These are phyloP conservation scores for Oryzias dopingdopingensis DNA, from an alignment of 2,797 vertebrate genomes.

Conservation along the genomic window DNA sequence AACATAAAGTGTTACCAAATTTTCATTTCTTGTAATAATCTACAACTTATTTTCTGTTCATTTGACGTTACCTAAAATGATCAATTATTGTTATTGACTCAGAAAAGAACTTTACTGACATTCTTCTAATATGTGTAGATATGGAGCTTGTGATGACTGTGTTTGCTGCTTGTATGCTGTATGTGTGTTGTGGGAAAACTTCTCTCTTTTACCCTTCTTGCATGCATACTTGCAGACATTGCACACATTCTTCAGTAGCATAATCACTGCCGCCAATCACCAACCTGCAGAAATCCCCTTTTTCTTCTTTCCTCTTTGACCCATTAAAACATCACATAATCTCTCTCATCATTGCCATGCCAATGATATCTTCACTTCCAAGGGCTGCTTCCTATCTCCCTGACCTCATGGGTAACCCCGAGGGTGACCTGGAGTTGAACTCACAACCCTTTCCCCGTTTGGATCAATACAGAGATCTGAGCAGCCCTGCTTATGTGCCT, in stretches of 20 bases:
- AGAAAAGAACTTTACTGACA: no score
- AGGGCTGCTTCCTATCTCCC: slow-evolving; percentile 55
- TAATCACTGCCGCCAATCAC: slow-evolving; percentile 34
- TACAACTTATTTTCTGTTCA: no score
- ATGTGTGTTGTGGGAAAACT: slow-evolving; percentile 63
- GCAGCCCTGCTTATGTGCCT: slow-evolving; percentile 54
- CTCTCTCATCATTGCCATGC: slow-evolving; percentile 70
- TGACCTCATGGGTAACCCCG: slow-evolving; percentile 63
- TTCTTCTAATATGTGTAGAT: neutral
- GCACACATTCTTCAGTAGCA: slow-evolving; percentile 36
- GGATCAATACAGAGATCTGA: slow-evolving; percentile 74
- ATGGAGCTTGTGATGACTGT: neutral
- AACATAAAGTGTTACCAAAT: no score
- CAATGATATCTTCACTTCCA: slow-evolving; percentile 62
- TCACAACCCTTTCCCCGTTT: slow-evolving; percentile 61
- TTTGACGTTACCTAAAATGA: no score
- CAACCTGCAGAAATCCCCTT: slow-evolving; percentile 22
- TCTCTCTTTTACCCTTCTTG: slow-evolving; percentile 4
- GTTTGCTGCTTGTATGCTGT: slow-evolving; percentile 11
- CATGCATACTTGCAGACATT: slow-evolving; percentile 27
- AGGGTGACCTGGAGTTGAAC: slow-evolving; percentile 74
- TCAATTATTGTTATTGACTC: no score
- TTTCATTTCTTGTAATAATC: no score
- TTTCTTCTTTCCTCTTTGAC: slow-evolving; percentile 52
- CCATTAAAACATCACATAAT: slow-evolving; percentile 67